Conservation (phyloP, 1,140 invertebrate species). For the Drosophila sulfurigaster region DNA sequence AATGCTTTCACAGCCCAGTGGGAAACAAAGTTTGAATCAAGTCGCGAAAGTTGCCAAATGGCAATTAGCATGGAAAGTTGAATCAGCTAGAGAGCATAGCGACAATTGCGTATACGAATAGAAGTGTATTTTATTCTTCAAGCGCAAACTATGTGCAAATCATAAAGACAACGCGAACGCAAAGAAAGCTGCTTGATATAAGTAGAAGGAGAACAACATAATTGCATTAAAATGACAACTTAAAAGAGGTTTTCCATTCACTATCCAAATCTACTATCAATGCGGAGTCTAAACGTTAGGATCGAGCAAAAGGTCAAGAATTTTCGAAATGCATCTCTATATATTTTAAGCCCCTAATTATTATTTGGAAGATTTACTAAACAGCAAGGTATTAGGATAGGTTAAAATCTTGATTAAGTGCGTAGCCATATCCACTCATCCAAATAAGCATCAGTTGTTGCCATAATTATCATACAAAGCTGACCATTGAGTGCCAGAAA, state of each 20-base stretch:
- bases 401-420: too few species aligned
- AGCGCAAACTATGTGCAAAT: slow-evolving; percentile 9
- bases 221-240: not conserved
- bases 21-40: slow-evolving; percentile 68
- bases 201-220: not conserved
- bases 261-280: too few species aligned
- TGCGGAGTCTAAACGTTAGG: too few species aligned
- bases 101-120: slow-evolving; percentile 26
- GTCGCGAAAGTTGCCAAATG: slow-evolving; percentile 77
- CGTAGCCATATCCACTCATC: too few species aligned
- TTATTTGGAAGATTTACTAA: too few species aligned
- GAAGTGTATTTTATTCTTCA: slow-evolving; percentile 19
- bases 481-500: too few species aligned
- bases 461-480: too few species aligned
- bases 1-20: slow-evolving; percentile 37
- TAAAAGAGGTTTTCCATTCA: not conserved
- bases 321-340: too few species aligned
- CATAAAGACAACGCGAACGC: not conserved
- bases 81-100: slow-evolving; percentile 26
- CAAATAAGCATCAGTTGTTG: too few species aligned
- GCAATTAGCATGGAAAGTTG: slow-evolving; percentile 74
- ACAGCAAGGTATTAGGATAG: too few species aligned
- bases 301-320: too few species aligned
- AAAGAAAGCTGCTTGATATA: not conserved
- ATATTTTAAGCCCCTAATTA: too few species aligned